Evolutionary conservation across 2,888 invertebrate species (phyloP), one percentile per base, ranked within the genome.

Genomic region (Rhagium mordax): DNA sequence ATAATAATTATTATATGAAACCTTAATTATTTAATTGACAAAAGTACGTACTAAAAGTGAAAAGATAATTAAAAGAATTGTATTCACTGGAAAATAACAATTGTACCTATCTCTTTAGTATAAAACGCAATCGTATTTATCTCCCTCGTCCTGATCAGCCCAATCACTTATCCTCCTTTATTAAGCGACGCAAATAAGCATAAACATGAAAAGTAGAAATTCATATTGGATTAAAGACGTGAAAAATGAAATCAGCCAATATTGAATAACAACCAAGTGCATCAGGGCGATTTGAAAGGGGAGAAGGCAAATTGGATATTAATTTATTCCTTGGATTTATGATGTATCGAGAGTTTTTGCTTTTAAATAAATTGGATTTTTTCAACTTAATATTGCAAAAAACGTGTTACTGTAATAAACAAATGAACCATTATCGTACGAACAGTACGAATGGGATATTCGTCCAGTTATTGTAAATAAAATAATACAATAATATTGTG

Each of bases 301-400:
- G 55, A n/a, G 24, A 27, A 64, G 29, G 61, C 55, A 67, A 72
- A 67, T 72, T 72, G 53, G 29, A 67, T 48, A 61, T 57, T 57
- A 57, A 57, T 57, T 57, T 57, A 8, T 16, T 21, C 15, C 6
- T 53, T 29, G n/a, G 8, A 27, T 57, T 57, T 57, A 57, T 57
- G 57, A 29, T 3, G 16, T 29, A 29, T 57, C 16, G 29, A 29
- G 57, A n/a, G n/a, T 7, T 5, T 16, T n/a, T 8, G 57, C 57
- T 57, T 27, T 57, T 24, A 57, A 29, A n/a, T 20, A 57, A 6
- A 57, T 57, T 57, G 29, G 29, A 29, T 57, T 57, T 57, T 57
- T 57, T 57, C 6, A 0, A n/a, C 2, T 1, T 27, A 57, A 57
- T 15, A 15, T 57, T 15, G 5, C 15, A 27, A 6, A 24, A n/a